Percentiles rank a stretch among this genome's conserved stretches.
Evolutionary conservation across 1,140 invertebrate genomes (phyloP).

Genomic region (Caenorhabditis tropicalis): DNA sequence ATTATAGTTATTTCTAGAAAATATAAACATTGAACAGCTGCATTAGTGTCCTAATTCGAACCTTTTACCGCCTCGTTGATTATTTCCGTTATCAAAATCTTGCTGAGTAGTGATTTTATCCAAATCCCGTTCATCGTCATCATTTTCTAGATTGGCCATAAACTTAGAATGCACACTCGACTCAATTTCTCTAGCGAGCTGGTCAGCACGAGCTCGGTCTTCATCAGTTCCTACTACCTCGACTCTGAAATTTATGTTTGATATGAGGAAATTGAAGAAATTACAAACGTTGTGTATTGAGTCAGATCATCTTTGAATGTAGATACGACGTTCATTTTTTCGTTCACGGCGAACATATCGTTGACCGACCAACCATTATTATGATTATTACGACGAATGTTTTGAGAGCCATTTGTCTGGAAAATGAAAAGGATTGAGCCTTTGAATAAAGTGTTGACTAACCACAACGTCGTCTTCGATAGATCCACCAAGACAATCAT

Average conservation of each 20-base stretch:
- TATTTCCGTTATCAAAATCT: constrained; percentile 19
- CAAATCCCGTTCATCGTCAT: constrained; percentile 49
- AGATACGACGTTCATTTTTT: constrained; percentile 4
- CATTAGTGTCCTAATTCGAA: background rate
- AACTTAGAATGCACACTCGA: background rate
- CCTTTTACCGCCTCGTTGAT: background rate
- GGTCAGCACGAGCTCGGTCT: constrained; percentile 40
- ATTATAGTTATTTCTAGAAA: constrained; percentile 1
- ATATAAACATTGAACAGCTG: background rate
- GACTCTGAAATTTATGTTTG: background rate
- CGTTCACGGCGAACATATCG: constrained; percentile 43
- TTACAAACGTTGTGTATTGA: constrained; percentile 45
- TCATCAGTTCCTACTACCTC: constrained; percentile 44
- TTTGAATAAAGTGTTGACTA: background rate
- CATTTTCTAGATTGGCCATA: constrained; percentile 43
- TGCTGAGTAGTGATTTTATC: constrained; percentile 42
- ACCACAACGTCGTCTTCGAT: constrained; percentile 8
- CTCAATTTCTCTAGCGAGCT: constrained; percentile 45
- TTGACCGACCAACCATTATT: constrained; percentile 45
- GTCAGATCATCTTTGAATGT: constrained; percentile 37
- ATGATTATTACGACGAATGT: constrained; percentile 4
- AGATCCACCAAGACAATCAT: background rate
- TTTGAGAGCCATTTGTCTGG: background rate
- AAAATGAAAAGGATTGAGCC: background rate
- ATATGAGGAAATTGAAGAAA: background rate